Base-by-base conservation (phyloP, 2,797 vertebrate species). In the Chelonia mydas region DNA sequence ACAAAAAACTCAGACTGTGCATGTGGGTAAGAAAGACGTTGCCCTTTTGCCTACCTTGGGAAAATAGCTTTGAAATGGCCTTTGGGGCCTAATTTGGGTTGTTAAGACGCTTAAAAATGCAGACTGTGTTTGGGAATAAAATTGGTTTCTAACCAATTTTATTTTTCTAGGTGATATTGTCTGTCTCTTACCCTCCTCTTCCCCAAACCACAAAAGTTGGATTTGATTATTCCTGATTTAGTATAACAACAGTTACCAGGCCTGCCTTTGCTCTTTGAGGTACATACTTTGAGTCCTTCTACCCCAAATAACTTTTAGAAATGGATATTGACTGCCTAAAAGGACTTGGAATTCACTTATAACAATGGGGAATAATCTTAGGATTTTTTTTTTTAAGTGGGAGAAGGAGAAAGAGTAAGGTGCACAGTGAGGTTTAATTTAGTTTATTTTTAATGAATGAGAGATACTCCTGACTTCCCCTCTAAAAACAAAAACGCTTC, bases 361-460 rank as follows among this genome's bases (percentile, higher is more conserved):
- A 50, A 47, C 21, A 85, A 79, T 5, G 1, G 85, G 57, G 37
- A 1, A 1, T 41, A 25, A 53, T 47, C 92, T 93, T 72, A 28
- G 1, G 45, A 77, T 51, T 55, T 54, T 61, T 89, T 76, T 37
- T 65, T 23, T 54, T 3, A 54, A 50, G 5, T 57, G 83, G 37
- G 86, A 15, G 74, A 81, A 65, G 33, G 53, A 84, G 80, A 89
- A 92, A 87, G 88, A 74, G 82, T 76, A 68, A 92, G 90, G 74
- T 86, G 74, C 57, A 23, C 3, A 8, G 5, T 7, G 45, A 13
- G 5, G 0, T 28, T 91, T 76, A 84, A 17, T 78, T 92, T 17
- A 3, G 3, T 61, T 94, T 45, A 83, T 5, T 86, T 95, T 72
- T 68, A 82, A 86, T 31, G 59, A 15, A 68, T 92, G 4, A 1